Conservation (phyloP, 1,140 invertebrate species). For the Tenebrio molitor region DNA sequence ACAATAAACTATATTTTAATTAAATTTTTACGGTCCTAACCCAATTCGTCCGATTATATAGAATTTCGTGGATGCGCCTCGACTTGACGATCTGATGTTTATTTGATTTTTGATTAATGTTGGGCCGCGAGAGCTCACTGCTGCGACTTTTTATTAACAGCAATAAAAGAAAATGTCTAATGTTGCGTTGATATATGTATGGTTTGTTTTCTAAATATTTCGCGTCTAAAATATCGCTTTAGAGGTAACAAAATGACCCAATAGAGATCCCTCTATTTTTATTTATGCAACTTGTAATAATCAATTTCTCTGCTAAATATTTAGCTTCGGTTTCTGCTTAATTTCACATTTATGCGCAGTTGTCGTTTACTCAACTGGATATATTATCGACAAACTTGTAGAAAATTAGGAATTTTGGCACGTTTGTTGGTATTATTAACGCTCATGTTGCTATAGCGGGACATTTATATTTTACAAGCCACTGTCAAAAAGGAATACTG, state of each 20-base stretch:
- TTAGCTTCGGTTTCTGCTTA: slow-evolving; percentile 14
- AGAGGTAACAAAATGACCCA: slow-evolving; percentile 8
- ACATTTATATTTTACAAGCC: slow-evolving; percentile 8
- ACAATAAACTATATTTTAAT: slow-evolving; percentile 26
- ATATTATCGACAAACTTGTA: background rate
- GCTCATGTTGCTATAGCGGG: background rate
- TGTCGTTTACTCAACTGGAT: background rate
- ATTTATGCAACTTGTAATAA: slow-evolving; percentile 1
- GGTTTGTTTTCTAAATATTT: slow-evolving; percentile 25
- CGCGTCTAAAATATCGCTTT: background rate
- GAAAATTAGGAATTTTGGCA: too few relatives aligned
- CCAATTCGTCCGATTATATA: background rate
- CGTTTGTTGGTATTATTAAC: slow-evolving; percentile 11
- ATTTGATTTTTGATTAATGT: background rate
- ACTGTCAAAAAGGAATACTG: slow-evolving; percentile 22
- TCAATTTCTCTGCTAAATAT: slow-evolving; percentile 4
- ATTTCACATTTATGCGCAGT: slow-evolving; percentile 8
- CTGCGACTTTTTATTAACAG: slow-evolving; percentile 11
- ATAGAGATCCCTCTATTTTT: slow-evolving; percentile 3
- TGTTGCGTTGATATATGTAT: slow-evolving; percentile 1
- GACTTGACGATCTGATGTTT: slow-evolving; percentile 11
- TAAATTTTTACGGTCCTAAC: slow-evolving; percentile 29
- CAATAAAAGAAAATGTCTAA: slow-evolving; percentile 12
- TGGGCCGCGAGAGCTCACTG: background rate
- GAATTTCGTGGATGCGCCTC: background rate